Conservation (phyloP, 2,797 vertebrate genomes). For the Discoglossus pictus region DNA sequence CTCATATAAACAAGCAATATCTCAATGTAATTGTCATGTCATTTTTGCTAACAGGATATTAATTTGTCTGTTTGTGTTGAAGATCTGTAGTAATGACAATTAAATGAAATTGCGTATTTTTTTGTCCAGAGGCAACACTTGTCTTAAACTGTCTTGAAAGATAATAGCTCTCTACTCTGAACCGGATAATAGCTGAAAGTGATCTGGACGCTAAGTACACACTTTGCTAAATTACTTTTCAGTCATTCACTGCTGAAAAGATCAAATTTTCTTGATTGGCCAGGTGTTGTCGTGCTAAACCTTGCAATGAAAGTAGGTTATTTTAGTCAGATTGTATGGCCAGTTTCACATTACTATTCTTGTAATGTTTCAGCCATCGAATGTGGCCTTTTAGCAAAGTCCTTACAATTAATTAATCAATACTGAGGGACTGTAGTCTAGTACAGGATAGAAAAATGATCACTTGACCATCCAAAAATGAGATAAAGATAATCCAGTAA, state of each 20-base stretch:
- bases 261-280: not conserved
- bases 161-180: slow-evolving; percentile 1
- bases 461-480: no score
- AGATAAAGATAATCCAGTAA: no score
- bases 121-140: slow-evolving; percentile 23
- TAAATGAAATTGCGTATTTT: not conserved
- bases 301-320: not conserved
- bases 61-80: not conserved
- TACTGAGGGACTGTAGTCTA: no score
- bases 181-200: not conserved
- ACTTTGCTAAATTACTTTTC: slow-evolving; percentile 8
- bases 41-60: not conserved
- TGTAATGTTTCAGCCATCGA: not conserved
- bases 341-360: not conserved
- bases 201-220: not conserved
- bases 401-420: no score
- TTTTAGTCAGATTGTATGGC: no score
- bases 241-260: not conserved
- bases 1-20: no score
- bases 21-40: no score
- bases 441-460: no score
- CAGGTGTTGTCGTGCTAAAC: slow-evolving; percentile 9
- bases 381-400: no score
- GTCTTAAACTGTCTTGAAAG: slow-evolving; percentile 7
- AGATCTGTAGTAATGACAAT: not conserved